Conservation (phyloP, 2,797 vertebrate species). For the Poeciliopsis paucimaculata region DNA sequence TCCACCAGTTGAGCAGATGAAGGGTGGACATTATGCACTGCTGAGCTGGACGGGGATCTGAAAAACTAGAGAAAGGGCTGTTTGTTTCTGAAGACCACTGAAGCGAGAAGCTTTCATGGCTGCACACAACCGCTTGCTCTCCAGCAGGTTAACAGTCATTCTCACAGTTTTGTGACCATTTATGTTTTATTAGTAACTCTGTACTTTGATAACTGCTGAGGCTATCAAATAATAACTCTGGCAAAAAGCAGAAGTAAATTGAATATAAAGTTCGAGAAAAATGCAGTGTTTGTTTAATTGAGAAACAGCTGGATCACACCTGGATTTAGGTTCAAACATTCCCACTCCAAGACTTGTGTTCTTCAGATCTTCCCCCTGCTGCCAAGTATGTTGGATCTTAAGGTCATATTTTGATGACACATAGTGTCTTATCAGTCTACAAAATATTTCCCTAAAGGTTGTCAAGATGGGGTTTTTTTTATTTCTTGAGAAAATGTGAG, state of each 20-base stretch:
- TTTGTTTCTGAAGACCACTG: constrained; percentile 64
- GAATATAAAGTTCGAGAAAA: constrained; percentile 35
- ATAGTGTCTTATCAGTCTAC: no score
- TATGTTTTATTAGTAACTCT: constrained; percentile 43
- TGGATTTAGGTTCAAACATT: background rate
- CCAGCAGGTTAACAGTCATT: constrained; percentile 56
- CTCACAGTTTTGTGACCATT: constrained; percentile 52
- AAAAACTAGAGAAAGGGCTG: constrained; percentile 47
- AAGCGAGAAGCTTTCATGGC: constrained; percentile 68
- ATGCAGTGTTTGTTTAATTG: constrained; percentile 29
- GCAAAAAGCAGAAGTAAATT: constrained; percentile 23
- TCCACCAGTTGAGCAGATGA: constrained; percentile 63
- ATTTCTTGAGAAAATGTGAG: background rate
- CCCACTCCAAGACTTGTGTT: background rate
- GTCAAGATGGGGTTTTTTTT: background rate
- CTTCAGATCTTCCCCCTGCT: background rate
- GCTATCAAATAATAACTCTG: constrained; percentile 36
- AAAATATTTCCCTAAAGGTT: background rate
- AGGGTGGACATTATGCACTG: constrained; percentile 56
- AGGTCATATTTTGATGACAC: background rate
- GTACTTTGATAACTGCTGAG: constrained; percentile 21
- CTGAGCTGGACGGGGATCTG: constrained; percentile 69
- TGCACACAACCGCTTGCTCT: constrained; percentile 62
- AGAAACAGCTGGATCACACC: background rate
- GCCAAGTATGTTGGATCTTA: background rate